Conservation (phyloP, 2,888 invertebrate genomes). For the Vannuccia rotundouncinata region DNA sequence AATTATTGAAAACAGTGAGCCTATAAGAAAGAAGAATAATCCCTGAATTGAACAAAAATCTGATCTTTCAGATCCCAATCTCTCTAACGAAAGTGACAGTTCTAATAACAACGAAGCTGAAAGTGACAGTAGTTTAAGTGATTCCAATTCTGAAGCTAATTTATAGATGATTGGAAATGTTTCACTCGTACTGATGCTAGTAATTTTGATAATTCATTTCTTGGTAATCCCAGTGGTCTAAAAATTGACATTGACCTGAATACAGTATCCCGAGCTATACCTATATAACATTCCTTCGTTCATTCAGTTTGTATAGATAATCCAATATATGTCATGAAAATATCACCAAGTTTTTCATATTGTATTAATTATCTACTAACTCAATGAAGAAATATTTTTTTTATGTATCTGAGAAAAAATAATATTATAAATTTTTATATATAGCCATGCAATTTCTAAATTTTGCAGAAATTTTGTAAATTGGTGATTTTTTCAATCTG, state of each 20-base stretch:
- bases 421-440: too few relatives aligned
- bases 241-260: background rate
- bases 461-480: too few relatives aligned
- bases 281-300: too few relatives aligned
- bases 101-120: background rate
- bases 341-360: too few relatives aligned
- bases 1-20: background rate
- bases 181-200: background rate
- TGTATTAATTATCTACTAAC: too few relatives aligned
- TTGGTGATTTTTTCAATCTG: too few relatives aligned
- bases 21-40: background rate
- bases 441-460: too few relatives aligned
- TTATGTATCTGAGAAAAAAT: too few relatives aligned
- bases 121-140: background rate
- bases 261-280: background rate
- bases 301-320: too few relatives aligned
- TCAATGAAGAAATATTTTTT: too few relatives aligned
- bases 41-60: background rate
- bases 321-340: too few relatives aligned
- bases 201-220: background rate
- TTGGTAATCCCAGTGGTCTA: background rate
- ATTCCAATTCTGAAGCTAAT: background rate
- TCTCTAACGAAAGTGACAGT: background rate
- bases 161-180: background rate
- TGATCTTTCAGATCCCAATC: too few relatives aligned